Evolutionary conservation across 2,797 vertebrate genomes (phyloP), one percentile per base, ranked within the genome.

Genomic region (Muscicapa comitata): DNA sequence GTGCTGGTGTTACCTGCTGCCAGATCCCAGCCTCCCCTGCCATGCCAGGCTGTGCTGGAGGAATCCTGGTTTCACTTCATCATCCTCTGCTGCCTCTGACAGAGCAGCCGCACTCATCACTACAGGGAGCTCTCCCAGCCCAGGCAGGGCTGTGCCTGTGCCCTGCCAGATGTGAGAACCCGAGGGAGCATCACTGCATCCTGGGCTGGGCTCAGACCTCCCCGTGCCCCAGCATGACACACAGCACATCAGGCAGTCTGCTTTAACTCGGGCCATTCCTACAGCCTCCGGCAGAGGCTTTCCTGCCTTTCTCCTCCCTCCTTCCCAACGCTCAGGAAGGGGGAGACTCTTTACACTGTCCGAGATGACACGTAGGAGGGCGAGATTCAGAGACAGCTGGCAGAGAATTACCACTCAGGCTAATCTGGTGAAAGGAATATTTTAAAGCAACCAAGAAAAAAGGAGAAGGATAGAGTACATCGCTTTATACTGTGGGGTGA

Each of bases 181-280:
- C 33, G 17, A 13, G 59, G 37, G 50, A 53, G 40, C 73, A 51
- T 38, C 59, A 3, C 47, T 14, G 2, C 5, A 5, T 7, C 74
- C 66, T 19, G 2, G 0, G 1, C 17, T 4, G 10, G 19, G 18
- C 6, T 66, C 58, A 58, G 63, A 62, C 31, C 59, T 73, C 25
- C 17, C 40, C 12, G 0, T 14, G 37, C 24, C n/a, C 0, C 0
- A 55, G 71, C 1, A 0, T 13, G 54, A 42, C 6, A 2, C 1
- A 14, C 15, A 48, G 66, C 54, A 14, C 9, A 17, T 18, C 58
- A 13, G 67, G 33, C 25, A 38, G 0, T 21, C 57, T 54, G 43
- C 51, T 86, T 53, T 33, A 42, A 43, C 57, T 53, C 20, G 0
- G 53, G 43, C 29, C 17, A 1, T 47, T 79, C 78, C 70, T 31